Evolutionary conservation across 2,113 vertebrate species (phyloP).

Genomic region (Cynopterus brachyotis): DNA sequence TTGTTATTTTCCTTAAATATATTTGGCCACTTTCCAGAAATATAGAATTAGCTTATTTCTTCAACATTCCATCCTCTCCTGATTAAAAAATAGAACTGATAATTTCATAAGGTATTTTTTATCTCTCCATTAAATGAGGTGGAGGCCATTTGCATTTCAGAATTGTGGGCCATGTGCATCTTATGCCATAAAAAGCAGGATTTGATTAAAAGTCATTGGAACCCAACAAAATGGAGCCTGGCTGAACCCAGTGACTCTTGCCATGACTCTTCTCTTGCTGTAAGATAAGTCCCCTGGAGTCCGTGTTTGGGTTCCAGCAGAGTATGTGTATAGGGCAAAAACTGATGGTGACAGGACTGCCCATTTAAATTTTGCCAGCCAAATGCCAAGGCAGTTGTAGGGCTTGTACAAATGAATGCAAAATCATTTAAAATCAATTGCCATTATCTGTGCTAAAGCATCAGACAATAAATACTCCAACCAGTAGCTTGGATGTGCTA

Average conservation of each 20-base stretch:
- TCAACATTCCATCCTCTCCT: constrained; percentile 41
- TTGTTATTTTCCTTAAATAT: constrained; percentile 38
- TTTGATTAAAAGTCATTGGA: constrained; percentile 2
- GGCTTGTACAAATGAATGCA: background rate
- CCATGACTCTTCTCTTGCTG: background rate
- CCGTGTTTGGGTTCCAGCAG: background rate
- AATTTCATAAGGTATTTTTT: constrained; percentile 36
- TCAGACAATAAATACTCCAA: constrained; percentile 42
- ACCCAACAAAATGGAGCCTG: background rate
- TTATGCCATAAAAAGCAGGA: background rate
- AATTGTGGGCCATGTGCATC: constrained; percentile 2
- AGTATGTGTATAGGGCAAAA: background rate
- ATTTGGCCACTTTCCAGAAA: constrained; percentile 65
- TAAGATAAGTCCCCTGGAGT: background rate
- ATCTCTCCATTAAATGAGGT: constrained; percentile 32
- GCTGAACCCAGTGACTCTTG: background rate
- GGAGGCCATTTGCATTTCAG: constrained; percentile 56
- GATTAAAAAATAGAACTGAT: constrained; percentile 52
- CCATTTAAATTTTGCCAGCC: background rate
- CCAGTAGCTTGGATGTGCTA: constrained; percentile 5
- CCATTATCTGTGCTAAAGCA: constrained; percentile 18
- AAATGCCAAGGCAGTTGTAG: background rate
- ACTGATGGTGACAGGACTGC: background rate
- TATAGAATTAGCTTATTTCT: constrained; percentile 63
- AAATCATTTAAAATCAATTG: background rate